Base-by-base conservation (phyloP, 2,888 invertebrate genomes). In the Amiota communis region DNA sequence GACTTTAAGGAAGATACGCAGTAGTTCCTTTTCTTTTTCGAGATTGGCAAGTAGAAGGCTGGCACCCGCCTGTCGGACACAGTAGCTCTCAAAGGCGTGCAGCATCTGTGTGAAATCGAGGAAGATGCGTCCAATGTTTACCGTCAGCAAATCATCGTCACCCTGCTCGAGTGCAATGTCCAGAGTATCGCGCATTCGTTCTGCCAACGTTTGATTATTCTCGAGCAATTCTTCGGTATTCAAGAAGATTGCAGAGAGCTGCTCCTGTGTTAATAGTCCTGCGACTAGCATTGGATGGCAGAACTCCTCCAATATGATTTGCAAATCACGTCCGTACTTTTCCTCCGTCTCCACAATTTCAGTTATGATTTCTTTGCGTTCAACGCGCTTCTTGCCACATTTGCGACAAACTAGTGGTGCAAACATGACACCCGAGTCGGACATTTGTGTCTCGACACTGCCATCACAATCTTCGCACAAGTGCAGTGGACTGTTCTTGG, bases 321-420 rank as follows among this genome's bases (percentile, higher is more conserved):
- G 94, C 82, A 98, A 91, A 89, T 98, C 98, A 71, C 97, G 92
- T 20, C 97, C 97, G 87, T 98, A 98, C 87, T 97, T 98, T 87
- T 97, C 95, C 90, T 98, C 98, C 1, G 98, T 98, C 90, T 98
- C 98, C 6, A 97, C 96, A 76, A 98, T 97, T 91, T 98, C 98
- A 4, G 95, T 95, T 70, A 98, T 95, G 51, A 97, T 98, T 91
- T 98, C 97, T 87, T 97, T 97, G 72, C 98, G 92, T 88, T 98
- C 98, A 10, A 95, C 93, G 72, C 97, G 92, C 86, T 95, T 95
- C 87, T 97, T 96, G 74, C 94, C 92, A 89, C 98, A 98, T 88
- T 97, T 96, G 77, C 95, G 92, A 89, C 97, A 98, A 49, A 96
- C 93, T 76, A 96, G 90, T 0, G 95, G 95, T 47, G 95, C 95